These are phyloP conservation scores for Cherax quadricarinatus DNA, from an alignment of 1,140 invertebrate species.

Conservation along the genomic window DNA sequence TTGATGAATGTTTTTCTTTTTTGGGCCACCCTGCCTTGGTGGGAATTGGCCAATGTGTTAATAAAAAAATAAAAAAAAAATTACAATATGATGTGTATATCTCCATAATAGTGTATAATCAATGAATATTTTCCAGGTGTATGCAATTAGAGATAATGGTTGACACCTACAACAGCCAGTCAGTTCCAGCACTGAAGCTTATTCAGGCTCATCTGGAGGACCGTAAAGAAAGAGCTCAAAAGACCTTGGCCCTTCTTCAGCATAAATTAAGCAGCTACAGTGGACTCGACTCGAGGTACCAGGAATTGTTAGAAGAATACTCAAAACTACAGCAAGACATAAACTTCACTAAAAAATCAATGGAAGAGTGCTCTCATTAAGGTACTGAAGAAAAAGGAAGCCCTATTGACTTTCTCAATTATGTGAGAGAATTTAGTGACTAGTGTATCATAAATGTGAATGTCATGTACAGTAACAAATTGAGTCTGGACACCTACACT, in stretches of 20 bases:
- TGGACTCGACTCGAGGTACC: constrained; percentile 39
- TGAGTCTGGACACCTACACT: no score
- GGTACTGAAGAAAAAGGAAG: neutral
- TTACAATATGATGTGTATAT: no score
- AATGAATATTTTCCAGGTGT: constrained; percentile 21
- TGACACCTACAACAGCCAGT: constrained; percentile 35
- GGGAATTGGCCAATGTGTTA: no score
- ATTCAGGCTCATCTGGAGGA: constrained; percentile 11
- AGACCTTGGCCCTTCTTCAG: neutral
- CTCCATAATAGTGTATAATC: no score
- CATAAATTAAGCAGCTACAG: constrained; percentile 26
- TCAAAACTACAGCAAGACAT: constrained; percentile 43
- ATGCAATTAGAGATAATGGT: constrained; percentile 34
- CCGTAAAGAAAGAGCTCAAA: constrained; percentile 13
- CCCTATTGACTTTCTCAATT: no score
- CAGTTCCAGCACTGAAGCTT: constrained; percentile 35
- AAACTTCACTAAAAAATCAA: constrained; percentile 15
- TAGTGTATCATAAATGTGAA: no score
- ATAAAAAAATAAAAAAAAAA: no score
- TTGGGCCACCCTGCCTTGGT: no score
- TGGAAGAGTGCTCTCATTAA: neutral
- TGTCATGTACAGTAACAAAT: no score
- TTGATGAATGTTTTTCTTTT: no score
- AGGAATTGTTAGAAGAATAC: constrained; percentile 44
- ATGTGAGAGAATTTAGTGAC: no score